Percentiles rank a stretch among this genome's conserved stretches.
These are phyloP conservation scores for Prochilodus magdalenae DNA, from an alignment of 2,113 vertebrate genomes.

Conservation along the genomic window DNA sequence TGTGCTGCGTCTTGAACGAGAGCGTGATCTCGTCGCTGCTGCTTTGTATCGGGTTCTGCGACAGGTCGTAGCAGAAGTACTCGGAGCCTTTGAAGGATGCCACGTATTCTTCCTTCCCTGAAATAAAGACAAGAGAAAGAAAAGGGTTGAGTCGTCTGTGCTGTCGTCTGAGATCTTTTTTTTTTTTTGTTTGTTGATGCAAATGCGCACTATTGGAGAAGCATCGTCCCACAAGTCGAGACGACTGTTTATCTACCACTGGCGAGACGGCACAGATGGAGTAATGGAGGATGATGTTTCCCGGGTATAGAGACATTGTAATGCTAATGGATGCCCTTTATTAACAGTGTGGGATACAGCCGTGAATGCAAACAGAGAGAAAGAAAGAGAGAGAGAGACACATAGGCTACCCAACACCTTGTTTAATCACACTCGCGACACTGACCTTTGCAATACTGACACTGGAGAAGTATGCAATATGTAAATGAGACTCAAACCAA, in stretches of 20 bases:
- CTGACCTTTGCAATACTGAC: too few relatives aligned
- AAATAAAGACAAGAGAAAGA: constrained; percentile 61
- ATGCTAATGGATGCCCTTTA: constrained; percentile 20
- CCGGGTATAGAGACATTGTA: not conserved
- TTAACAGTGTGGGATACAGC: constrained; percentile 6
- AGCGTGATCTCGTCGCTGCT: constrained; percentile 99
- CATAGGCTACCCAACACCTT: not conserved
- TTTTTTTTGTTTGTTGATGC: too few relatives aligned
- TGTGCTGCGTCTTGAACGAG: constrained; percentile 97
- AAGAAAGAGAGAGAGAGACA: not conserved
- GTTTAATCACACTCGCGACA: too few relatives aligned
- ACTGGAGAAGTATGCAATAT: too few relatives aligned
- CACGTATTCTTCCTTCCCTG: constrained; percentile 97
- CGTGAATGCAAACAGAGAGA: constrained; percentile 3
- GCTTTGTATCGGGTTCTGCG: constrained; percentile 98
- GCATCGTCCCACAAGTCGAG: not conserved
- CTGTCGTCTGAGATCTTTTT: not conserved
- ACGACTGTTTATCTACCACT: constrained; percentile 18
- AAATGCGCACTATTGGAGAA: not conserved
- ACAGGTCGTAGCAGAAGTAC: constrained; percentile 99
- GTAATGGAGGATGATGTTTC: constrained; percentile 18
- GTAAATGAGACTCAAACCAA: too few relatives aligned
- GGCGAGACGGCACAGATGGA: not conserved
- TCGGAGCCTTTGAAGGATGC: constrained; percentile 98
- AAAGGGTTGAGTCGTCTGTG: constrained; percentile 68